These are phyloP conservation scores for Falco berigora DNA, from an alignment of 2,797 vertebrate species.

Conservation along the genomic window DNA sequence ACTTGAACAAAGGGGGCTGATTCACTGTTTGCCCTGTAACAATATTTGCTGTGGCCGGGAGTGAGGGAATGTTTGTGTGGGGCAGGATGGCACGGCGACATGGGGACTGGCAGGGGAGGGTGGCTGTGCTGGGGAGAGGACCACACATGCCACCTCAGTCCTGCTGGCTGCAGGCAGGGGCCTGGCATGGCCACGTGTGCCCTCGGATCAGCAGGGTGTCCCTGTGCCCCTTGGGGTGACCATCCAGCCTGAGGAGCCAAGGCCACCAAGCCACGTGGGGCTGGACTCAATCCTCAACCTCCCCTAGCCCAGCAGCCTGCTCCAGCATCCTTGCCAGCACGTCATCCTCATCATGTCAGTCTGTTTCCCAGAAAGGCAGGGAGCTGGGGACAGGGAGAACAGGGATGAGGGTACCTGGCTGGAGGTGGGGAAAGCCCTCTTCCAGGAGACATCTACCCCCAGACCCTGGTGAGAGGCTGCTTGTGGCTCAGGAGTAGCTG, in stretches of 20 bases:
- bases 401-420: background rate
- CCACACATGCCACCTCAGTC: fast-evolving
- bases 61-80: constrained; percentile 59
- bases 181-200: background rate
- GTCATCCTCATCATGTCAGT: background rate
- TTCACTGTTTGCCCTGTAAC: constrained; percentile 67
- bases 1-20: constrained; percentile 56
- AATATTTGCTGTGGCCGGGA: constrained; percentile 53
- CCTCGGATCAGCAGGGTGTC: background rate
- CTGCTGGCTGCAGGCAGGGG: background rate
- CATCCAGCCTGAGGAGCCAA: background rate
- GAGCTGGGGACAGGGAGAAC: background rate
- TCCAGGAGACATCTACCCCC: background rate
- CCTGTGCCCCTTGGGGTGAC: background rate
- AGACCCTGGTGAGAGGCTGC: background rate
- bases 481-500: background rate
- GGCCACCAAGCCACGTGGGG: background rate
- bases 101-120: background rate
- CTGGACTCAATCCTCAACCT: fast-evolving
- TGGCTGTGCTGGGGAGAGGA: background rate
- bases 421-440: background rate
- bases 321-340: background rate
- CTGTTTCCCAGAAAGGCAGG: background rate
- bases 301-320: background rate
- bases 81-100: background rate